phyloP scores from a whole-genome alignment of 2,888 invertebrate genomes.

The Cylindroiulus punctatus region DNA sequence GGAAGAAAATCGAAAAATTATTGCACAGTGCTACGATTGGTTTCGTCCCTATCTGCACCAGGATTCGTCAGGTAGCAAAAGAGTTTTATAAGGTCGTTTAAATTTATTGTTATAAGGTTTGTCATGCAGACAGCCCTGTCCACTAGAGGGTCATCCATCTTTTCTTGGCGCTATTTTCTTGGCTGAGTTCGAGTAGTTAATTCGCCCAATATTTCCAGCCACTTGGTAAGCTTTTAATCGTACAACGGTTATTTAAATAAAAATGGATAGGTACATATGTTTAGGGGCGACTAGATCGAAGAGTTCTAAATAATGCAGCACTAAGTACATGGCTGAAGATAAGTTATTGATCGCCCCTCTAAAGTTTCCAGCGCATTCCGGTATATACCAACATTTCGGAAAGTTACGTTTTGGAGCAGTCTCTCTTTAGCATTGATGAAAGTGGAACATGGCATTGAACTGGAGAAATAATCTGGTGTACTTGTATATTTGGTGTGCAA shows the following conservation, averaged over 20 bases:
- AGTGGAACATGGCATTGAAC: slow-evolving; percentile 38
- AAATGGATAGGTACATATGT: background rate
- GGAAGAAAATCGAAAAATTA: too few relatives aligned
- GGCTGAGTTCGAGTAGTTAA: too few relatives aligned
- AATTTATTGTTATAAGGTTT: too few relatives aligned
- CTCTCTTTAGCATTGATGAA: background rate
- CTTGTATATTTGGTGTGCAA: slow-evolving; percentile 22
- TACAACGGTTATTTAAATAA: background rate
- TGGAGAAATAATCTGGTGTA: slow-evolving; percentile 4
- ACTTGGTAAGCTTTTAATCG: too few relatives aligned
- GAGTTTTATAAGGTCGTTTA: too few relatives aligned
- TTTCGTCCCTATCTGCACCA: too few relatives aligned
- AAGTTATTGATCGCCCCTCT: background rate
- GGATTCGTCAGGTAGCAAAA: too few relatives aligned
- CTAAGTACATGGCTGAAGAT: background rate
- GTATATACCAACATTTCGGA: background rate
- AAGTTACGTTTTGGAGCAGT: slow-evolving; percentile 17
- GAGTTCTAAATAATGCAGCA: background rate
- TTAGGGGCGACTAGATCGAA: background rate
- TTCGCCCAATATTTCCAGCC: too few relatives aligned
- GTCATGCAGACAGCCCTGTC: too few relatives aligned
- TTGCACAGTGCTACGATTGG: too few relatives aligned
- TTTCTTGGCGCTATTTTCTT: too few relatives aligned
- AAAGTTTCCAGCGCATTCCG: background rate
- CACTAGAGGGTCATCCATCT: too few relatives aligned